Percentiles rank a stretch among this genome's conserved stretches.
Evolutionary conservation across 1,140 invertebrate species (phyloP).

Genomic region (Cryptotermes secundus): DNA sequence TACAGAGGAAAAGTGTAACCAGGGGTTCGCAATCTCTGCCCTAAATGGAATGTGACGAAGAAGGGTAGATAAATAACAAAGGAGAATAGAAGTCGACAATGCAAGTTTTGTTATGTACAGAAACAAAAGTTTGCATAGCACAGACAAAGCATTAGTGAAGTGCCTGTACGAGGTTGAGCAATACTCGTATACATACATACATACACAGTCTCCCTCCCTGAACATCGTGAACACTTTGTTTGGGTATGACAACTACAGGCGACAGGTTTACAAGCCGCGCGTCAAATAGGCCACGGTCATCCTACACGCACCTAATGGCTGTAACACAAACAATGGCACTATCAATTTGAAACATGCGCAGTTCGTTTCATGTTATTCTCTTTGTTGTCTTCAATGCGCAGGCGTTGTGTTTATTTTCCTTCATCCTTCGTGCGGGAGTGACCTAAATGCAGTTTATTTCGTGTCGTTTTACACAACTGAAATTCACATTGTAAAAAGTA

Average conservation of each 20-base stretch:
- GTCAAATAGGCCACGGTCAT: neutral
- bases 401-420: neutral
- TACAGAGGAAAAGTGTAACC: too few relatives aligned
- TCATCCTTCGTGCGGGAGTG: neutral
- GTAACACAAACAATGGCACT: neutral
- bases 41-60: too few relatives aligned
- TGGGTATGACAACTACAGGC: neutral
- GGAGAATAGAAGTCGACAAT: too few relatives aligned
- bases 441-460: neutral
- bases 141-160: neutral
- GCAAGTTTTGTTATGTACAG: neutral
- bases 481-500: too few relatives aligned
- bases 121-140: neutral
- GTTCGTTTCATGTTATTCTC: neutral
- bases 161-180: neutral
- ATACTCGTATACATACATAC: neutral
- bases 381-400: neutral
- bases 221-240: neutral
- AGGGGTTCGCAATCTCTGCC: too few relatives aligned
- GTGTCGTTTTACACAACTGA: too few relatives aligned
- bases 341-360: neutral
- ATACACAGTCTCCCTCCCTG: neutral
- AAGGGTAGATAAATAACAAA: too few relatives aligned
- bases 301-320: neutral
- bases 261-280: neutral